Base-by-base conservation (phyloP, 2,113 vertebrate genomes). In the Amazona vittata region DNA sequence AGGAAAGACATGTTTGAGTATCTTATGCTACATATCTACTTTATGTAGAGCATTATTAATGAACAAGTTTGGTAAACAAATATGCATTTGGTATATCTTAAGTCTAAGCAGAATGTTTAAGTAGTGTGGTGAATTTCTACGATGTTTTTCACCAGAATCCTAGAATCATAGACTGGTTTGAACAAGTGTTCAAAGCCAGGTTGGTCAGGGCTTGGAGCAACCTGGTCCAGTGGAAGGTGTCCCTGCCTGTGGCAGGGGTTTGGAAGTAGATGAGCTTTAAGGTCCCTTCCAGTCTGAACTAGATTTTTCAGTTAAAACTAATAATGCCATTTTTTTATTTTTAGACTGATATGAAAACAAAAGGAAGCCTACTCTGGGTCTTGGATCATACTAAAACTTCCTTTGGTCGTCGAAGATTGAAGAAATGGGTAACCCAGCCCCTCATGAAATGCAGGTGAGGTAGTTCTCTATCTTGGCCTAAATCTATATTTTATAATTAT, bases 321-420 rank as follows among this genome's bases (percentile, higher is more conserved):
- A 11, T 64, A 7, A 31, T 57, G 26, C 64, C 87, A 7, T 81
- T 91, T 57, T 88, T 22, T 59, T 94, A 91, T 46, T 64, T 86
- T 89, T 82, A 99, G 99, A 99, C 99, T 70, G 98, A 99, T 92
- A 97, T 98, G 89, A 98, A 98, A 91, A 98, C 97, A 83, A 99
- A 97, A 96, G 99, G 99, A 86, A 99, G 99, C 96, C 97, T 99
- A 29, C 90, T 99, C 70, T 99, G 99, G 99, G 98, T 99, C 89
- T 97, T 99, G 97, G 99, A 99, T 97, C 99, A 99, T 93, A 99
- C 99, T 26, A 98, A 94, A 96, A 99, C 99, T 69, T 93, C 97
- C 2, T 99, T 99, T 98, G 99, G 99, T 31, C 98, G 97, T 95
- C 98, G 99, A 53, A 98, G 98, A 87, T 95, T 99, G 94, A 99